Base-by-base conservation (phyloP, 2,888 invertebrate genomes). In the Dendrolimus houi region DNA sequence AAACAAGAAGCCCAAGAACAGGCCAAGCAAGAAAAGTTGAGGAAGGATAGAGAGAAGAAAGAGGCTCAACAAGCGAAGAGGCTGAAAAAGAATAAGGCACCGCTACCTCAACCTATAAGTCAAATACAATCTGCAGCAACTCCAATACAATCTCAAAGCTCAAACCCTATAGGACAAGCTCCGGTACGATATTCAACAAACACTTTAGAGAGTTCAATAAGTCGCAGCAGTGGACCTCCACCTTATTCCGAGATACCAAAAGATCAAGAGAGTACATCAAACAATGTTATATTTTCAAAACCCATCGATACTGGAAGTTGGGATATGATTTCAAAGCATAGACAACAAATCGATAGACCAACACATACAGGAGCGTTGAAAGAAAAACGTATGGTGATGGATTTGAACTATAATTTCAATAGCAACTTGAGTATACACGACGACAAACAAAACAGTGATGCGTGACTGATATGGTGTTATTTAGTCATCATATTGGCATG, bases 251-350 rank as follows among this genome's bases (percentile, higher is more conserved):
- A 77, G 52, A 56, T 58, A 0, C 56, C 65, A 1, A 65, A 59
- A n/a, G 14, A 74, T n/a, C 61, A 64, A 9, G 68, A 57, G 9
- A 81, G 83, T 52, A 67, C 64, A 8, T 75, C 72, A 8, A 77
- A 79, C 3, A 85, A 89, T 56, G 81, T 81, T 0, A 81, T 68
- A 47, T 88, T 81, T 56, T 68, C 72, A 7, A 82, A 83, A 58
- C 81, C 82, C 0, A 68, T 75, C 41, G 79, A 79, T 7, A 69
- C 68, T 0, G 82, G 81, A 58, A 91, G 87, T 57, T 92, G 92
- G 92, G 90, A 92, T 52, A 76, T 92, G 60, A 84, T 93, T 61
- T 83, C 88, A 0, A 83, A 91, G 59, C 92, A 93, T 67, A 83
- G 92, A 54, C 68, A 89, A 69, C 78, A 90, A 70, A 76, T 86